Evolutionary conservation across 2,888 invertebrate species (phyloP).

Genomic region (Epistrophe grossulariae): DNA sequence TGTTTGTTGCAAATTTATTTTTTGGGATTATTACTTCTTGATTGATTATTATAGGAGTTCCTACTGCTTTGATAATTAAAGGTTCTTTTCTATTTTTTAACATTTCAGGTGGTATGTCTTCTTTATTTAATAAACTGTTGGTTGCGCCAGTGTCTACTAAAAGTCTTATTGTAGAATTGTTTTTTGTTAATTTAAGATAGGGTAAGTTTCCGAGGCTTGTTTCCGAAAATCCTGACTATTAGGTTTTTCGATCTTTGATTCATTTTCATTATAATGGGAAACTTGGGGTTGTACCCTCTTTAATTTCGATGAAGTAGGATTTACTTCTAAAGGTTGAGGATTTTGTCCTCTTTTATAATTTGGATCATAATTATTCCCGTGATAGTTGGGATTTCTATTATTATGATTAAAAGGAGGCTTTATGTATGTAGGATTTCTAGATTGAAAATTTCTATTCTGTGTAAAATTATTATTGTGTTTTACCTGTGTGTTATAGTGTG

Average conservation of each 20-base stretch:
- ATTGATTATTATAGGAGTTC: too few species aligned
- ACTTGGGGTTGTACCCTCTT: neutral
- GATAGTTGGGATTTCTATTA: neutral
- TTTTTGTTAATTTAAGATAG: neutral
- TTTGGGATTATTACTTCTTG: too few species aligned
- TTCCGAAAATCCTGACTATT: neutral
- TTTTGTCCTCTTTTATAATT: neutral
- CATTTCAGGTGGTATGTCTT: too few species aligned
- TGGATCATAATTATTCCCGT: neutral
- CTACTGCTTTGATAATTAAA: too few species aligned
- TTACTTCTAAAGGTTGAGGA: neutral
- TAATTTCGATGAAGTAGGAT: too few species aligned
- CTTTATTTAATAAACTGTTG: too few species aligned
- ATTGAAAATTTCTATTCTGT: neutral
- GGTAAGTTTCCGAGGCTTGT: neutral
- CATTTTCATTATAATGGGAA: constrained; percentile 11
- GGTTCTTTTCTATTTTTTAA: too few species aligned
- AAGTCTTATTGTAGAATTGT: constrained; percentile 1
- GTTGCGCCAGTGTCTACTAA: too few species aligned
- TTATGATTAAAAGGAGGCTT: neutral
- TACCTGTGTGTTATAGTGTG: neutral
- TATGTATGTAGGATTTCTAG: constrained; percentile 11
- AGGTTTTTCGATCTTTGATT: neutral
- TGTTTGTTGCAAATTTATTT: too few species aligned
- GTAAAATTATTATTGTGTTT: neutral